Evolutionary conservation across 2,888 invertebrate species (phyloP), one percentile per base, ranked within the genome.

Genomic region (Syrista parreyssii): DNA sequence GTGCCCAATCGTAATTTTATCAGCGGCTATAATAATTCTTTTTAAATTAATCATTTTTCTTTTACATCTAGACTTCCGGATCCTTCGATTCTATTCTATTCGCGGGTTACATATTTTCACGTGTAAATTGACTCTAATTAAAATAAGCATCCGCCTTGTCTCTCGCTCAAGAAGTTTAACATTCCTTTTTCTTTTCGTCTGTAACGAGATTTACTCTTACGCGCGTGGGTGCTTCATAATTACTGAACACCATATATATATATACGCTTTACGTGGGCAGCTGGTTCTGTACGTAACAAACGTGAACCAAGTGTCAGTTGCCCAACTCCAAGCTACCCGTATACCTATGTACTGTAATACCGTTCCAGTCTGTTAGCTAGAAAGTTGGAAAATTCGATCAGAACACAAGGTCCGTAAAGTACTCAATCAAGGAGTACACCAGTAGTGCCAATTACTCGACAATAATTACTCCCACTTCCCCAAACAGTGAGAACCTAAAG

Each of bases 141-240:
- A 55, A 55, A 55, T 55, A 6, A 55, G 23, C 15, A 71, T 30
- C 71, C 32, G 31, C 12, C 33, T 11, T 33, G 71, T 15, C 12
- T 31, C 71, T 71, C 32, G 33, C 33, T 6, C 71, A 71, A 71
- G 31, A 71, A 0, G 6, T 33, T 71, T 71, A 71, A 31, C 31
- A 12, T 71, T 31, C 6, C 15, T 32, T 71, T 71, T 32, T 33
- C 31, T 33, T 31, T 78, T 68, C 36, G 73, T 75, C 75, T 30
- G 75, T 86, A 86, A 86, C 82, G 85, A 86, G 86, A 81, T 84
- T 85, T 82, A 78, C 81, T 77, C 83, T 83, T 77, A 82, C 77
- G 80, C 68, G 81, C 81, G 85, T 85, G 82, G 86, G 84, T 79
- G 86, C 79, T 81, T 81, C 84, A 87, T 87, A 87, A 87, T 87